phyloP scores from a whole-genome alignment of 2,113 vertebrate species.

The Gnathonemus longibarbis region DNA sequence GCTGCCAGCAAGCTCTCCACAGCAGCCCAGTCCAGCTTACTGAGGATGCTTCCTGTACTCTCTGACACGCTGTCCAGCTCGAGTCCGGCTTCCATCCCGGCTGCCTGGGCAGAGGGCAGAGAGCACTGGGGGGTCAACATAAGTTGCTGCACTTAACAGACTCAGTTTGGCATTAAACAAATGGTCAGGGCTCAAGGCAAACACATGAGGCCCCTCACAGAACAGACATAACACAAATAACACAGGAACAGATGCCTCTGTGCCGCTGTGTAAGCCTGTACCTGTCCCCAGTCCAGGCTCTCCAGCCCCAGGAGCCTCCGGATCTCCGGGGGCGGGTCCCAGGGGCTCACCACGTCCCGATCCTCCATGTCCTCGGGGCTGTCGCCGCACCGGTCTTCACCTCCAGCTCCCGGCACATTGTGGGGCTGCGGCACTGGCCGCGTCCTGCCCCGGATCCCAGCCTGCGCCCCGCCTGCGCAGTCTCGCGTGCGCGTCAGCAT shows the following conservation, averaged over 20 bases:
- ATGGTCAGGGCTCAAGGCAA: too few relatives aligned
- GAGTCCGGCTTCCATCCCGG: conserved; percentile 8
- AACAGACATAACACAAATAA: neutral
- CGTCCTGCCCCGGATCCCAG: conserved; percentile 12
- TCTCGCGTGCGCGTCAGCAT: conserved; percentile 43
- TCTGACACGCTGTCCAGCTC: conserved; percentile 59
- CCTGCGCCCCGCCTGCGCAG: neutral
- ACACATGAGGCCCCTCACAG: neutral
- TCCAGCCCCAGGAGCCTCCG: conserved; percentile 44
- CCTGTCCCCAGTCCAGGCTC: neutral
- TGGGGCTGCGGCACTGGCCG: neutral
- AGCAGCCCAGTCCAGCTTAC: conserved; percentile 82
- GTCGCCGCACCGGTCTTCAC: neutral
- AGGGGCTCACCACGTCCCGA: conserved; percentile 53
- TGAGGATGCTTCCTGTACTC: conserved; percentile 71
- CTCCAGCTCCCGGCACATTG: neutral
- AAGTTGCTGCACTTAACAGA: neutral
- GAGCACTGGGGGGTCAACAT: neutral
- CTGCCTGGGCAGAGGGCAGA: conserved; percentile 32
- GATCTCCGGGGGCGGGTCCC: conserved; percentile 56
- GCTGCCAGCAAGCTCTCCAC: conserved; percentile 74
- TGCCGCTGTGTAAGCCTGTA: neutral
- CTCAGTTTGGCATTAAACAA: neutral
- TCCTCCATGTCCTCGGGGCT: conserved; percentile 35
- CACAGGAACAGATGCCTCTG: neutral